Base-by-base conservation (phyloP, 2,797 vertebrate species). In the Acanthopagrus latus region DNA sequence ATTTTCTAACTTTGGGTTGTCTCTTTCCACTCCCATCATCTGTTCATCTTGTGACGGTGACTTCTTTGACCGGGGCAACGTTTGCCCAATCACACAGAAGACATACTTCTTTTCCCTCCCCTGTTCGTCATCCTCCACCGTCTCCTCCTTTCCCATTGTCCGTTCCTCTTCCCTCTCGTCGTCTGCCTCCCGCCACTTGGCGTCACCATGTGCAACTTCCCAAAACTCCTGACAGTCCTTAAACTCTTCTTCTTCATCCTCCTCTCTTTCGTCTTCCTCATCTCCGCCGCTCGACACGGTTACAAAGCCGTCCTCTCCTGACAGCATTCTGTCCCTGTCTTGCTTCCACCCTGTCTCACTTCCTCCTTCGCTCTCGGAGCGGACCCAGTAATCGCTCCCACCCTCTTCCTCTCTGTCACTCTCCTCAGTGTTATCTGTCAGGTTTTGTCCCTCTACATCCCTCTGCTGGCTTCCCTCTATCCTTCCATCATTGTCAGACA, bases 1-100 rank as follows among this genome's bases (percentile, higher is more conserved):
- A 43, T 29, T 73, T 65, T 64, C 70, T 63, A 67, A 33, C 71
- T 72, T 48, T 38, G 59, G 23, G 23, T 81, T 21, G 17, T 75
- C 51, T 67, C 14, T 74, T 80, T 86, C 78, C 21, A 55, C 78
- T 67, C 78, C 80, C 67, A 60, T 76, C 10, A 9, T 44, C 58
- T 84, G 69, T 63, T 91, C 83, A 75, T 20, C 76, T 54, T 68
- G 62, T 41, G 80, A 74, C 25, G 3, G 25, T 60, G 85, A 81
- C 80, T 43, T 64, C 51, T 76, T 50, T 64, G 91, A 84, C 50
- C 7, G 81, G 4, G 90, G 84, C 80, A 90, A 59, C 0, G 88
- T 94, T 86, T 94, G 91, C 46, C 94, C 93, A 85, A 94, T 88
- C 78, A 94, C 88, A 81, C 92, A 95, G 86, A 94, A 95, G 54